Conservation (phyloP, 2,797 vertebrate genomes). For the Falco rusticolus region DNA sequence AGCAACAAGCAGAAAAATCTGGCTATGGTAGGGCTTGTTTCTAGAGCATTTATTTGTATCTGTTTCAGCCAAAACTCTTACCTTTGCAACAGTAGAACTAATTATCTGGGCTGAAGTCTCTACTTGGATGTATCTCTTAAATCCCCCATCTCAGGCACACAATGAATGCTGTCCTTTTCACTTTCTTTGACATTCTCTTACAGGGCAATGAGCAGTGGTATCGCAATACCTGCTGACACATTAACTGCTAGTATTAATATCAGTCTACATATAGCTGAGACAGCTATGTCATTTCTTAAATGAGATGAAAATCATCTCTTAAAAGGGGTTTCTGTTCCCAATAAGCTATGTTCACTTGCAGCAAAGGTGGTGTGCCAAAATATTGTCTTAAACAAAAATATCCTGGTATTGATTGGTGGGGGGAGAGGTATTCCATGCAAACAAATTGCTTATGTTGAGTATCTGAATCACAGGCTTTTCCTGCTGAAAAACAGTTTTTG, state of each 20-base stretch:
- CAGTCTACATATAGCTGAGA: neutral
- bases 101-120: neutral
- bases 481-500: neutral
- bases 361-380: neutral
- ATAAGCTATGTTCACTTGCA: neutral
- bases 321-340: neutral
- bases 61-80: neutral
- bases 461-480: neutral
- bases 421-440: neutral
- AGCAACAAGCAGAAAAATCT: neutral
- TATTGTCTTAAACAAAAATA: neutral
- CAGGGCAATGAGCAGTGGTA: neutral
- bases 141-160: neutral
- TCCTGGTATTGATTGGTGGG: neutral
- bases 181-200: neutral
- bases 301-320: neutral
- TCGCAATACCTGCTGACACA: neutral
- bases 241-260: neutral
- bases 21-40: neutral
- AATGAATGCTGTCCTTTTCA: neutral
- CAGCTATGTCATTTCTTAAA: neutral
- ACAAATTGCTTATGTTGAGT: neutral
- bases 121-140: neutral
- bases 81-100: neutral
- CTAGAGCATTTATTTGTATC: neutral